Evolutionary conservation across 1,140 invertebrate species (phyloP).

Genomic region (Megalonaias nervosa): DNA sequence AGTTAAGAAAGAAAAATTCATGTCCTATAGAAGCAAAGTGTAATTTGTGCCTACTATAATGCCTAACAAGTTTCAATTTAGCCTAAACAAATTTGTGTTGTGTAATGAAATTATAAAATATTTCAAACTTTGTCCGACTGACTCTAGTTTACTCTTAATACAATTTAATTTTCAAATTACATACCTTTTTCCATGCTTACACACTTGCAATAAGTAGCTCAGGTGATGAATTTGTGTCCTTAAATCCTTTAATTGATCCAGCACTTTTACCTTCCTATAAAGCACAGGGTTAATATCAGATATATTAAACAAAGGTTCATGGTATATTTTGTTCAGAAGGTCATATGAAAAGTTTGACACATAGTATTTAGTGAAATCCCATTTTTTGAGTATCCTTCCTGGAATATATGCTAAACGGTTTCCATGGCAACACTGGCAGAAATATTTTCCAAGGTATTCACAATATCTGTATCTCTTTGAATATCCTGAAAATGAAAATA

Average conservation of each 20-base stretch:
- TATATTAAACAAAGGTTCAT: constrained; percentile 84
- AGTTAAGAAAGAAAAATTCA: no score
- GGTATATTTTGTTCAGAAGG: constrained; percentile 83
- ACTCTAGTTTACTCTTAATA: no score
- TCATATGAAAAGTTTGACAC: constrained; percentile 88
- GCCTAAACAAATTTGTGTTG: no score
- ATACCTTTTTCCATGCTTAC: constrained; percentile 59
- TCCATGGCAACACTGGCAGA: constrained; percentile 90
- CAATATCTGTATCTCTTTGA: constrained; percentile 81
- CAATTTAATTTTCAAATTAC: neutral
- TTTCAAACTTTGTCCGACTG: no score
- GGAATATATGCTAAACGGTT: constrained; percentile 85
- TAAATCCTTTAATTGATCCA: constrained; percentile 77
- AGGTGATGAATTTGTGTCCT: constrained; percentile 80
- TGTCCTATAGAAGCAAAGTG: no score
- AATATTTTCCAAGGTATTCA: constrained; percentile 89
- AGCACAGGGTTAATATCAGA: constrained; percentile 78
- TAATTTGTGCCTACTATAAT: no score
- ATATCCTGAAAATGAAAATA: constrained; percentile 74
- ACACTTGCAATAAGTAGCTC: constrained; percentile 76
- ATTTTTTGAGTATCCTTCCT: constrained; percentile 82
- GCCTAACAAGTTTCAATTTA: no score
- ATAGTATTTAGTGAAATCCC: constrained; percentile 82
- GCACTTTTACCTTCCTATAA: constrained; percentile 77
- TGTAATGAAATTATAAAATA: no score